phyloP scores from a whole-genome alignment of 2,888 invertebrate species.

The Pterobdella sp. region DNA sequence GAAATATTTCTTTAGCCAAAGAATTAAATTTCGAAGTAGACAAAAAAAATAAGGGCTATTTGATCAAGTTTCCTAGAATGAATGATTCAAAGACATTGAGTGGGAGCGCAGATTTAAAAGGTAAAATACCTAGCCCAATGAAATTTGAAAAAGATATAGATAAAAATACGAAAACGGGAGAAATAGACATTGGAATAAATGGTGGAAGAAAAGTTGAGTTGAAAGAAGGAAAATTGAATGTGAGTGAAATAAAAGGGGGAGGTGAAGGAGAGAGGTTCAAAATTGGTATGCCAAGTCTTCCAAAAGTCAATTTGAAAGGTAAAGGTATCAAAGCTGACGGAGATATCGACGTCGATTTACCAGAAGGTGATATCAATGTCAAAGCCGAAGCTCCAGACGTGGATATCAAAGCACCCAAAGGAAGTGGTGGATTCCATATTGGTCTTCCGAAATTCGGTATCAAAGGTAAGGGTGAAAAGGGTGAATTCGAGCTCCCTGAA shows the following conservation, averaged over 20 bases:
- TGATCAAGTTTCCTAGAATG: constrained; percentile 26
- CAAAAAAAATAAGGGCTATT: constrained; percentile 16
- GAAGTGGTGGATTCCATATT: constrained; percentile 21
- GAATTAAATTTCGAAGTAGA: not conserved
- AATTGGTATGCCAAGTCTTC: constrained; percentile 14
- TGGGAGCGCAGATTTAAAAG: not conserved
- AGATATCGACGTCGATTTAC: constrained; percentile 20
- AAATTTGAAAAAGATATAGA: not conserved
- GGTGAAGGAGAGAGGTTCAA: not conserved
- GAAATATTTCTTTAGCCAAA: constrained; percentile 13
- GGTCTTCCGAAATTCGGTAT: constrained; percentile 22
- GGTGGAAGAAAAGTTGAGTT: not conserved
- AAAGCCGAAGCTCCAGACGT: constrained; percentile 23
- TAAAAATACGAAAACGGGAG: constrained; percentile 8
- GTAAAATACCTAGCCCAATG: not conserved
- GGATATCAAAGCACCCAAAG: constrained; percentile 9
- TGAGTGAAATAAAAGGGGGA: not conserved
- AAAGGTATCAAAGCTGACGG: constrained; percentile 25
- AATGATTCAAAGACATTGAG: constrained; percentile 2
- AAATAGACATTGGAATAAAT: not conserved
- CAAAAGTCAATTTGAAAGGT: constrained; percentile 23
- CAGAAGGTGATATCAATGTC: constrained; percentile 20
- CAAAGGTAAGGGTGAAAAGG: constrained; percentile 11
- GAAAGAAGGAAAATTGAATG: not conserved
- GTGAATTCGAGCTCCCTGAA: constrained; percentile 18